These are phyloP conservation scores for Drepanosiphum platanoidis DNA, from an alignment of 2,888 invertebrate species.

Conservation along the genomic window DNA sequence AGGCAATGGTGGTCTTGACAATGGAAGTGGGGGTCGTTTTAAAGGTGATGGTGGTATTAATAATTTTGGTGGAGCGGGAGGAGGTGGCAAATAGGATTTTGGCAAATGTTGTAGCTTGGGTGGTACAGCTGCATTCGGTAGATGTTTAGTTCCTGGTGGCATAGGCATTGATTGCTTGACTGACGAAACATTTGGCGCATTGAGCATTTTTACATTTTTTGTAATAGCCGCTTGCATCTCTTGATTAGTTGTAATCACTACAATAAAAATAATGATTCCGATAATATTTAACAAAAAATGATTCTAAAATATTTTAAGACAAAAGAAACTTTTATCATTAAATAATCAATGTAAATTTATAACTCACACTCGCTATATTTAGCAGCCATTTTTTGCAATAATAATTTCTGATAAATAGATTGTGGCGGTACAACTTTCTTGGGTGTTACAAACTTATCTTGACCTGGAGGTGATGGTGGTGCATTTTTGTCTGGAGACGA, in stretches of 20 bases:
- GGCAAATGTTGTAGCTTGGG: slow-evolving; percentile 22
- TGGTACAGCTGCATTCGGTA: slow-evolving; percentile 11
- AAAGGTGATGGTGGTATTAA: slow-evolving; percentile 1
- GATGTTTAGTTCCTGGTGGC: slow-evolving; percentile 46
- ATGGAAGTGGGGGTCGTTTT: slow-evolving; percentile 39
- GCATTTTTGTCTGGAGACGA: slow-evolving; percentile 64
- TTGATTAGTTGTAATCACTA: slow-evolving; percentile 57
- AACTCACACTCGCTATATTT: slow-evolving; percentile 55
- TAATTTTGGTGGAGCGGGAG: slow-evolving; percentile 32
- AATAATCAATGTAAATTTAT: neutral
- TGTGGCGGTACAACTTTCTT: slow-evolving; percentile 58
- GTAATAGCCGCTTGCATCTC: slow-evolving; percentile 56
- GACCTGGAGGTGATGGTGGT: slow-evolving; percentile 55
- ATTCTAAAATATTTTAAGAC: neutral
- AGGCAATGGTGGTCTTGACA: slow-evolving; percentile 54
- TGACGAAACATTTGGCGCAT: neutral
- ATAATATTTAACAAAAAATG: slow-evolving; percentile 15
- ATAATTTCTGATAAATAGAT: slow-evolving; percentile 57
- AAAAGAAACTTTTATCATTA: neutral
- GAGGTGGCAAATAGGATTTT: slow-evolving; percentile 49
- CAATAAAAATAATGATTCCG: slow-evolving; percentile 43
- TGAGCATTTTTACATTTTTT: slow-evolving; percentile 46
- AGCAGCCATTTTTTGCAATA: slow-evolving; percentile 57
- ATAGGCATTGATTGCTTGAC: slow-evolving; percentile 40
- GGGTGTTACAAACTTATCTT: slow-evolving; percentile 56